Conservation (phyloP, 2,888 invertebrate genomes). For the Drosophila koepferae region DNA sequence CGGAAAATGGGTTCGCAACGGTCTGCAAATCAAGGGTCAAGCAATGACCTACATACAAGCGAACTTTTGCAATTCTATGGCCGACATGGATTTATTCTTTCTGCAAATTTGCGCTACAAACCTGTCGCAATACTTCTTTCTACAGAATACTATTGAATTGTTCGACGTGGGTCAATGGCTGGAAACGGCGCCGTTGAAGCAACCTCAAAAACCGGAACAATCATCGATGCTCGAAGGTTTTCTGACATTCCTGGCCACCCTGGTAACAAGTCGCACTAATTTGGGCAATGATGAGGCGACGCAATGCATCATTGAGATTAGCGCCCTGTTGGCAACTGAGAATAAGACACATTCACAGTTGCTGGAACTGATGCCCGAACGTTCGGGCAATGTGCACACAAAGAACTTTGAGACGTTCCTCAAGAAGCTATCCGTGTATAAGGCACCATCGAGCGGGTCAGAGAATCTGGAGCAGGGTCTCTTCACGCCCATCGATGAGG, state of each 20-base stretch:
- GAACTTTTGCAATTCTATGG: conserved; percentile 99
- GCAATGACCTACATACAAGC: conserved; percentile 99
- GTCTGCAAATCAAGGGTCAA: conserved; percentile 98
- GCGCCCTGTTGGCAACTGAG: conserved; percentile 95
- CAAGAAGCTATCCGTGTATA: conserved; percentile 93
- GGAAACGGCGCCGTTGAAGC: conserved; percentile 90
- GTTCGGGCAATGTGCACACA: conserved; percentile 96
- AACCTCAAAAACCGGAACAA: conserved; percentile 92
- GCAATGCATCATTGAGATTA: conserved; percentile 94
- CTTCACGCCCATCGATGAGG: conserved; percentile 92
- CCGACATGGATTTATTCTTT: conserved; percentile 98
- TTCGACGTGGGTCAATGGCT: conserved; percentile 95
- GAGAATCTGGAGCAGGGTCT: conserved; percentile 95
- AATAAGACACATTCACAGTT: conserved; percentile 98
- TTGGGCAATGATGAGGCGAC: conserved; percentile 88
- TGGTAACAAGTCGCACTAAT: conserved; percentile 95
- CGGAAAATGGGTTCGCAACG: conserved; percentile 98
- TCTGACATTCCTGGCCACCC: conserved; percentile 94
- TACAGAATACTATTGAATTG: conserved; percentile 95
- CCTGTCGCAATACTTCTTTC: conserved; percentile 93
- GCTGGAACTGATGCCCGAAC: conserved; percentile 97
- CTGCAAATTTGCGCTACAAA: conserved; percentile 96
- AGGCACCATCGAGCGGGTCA: conserved; percentile 90
- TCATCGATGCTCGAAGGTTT: conserved; percentile 97
- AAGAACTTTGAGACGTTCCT: conserved; percentile 95